Conservation (phyloP, 1,140 invertebrate species). For the Drosophila yakuba region DNA sequence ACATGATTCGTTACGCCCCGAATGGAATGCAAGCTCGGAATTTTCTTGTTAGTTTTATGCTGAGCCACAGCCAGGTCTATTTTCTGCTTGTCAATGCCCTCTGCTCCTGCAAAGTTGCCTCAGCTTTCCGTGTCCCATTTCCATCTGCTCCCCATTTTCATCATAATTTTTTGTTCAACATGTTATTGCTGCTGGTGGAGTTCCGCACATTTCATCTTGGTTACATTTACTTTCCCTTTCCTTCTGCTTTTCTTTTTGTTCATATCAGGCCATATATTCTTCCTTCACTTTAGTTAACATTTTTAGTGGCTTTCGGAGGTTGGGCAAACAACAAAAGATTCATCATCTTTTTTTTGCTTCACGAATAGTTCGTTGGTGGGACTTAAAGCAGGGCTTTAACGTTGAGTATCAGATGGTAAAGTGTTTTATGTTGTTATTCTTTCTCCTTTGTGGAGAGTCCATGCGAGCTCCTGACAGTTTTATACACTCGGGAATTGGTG, state of each 20-base stretch:
- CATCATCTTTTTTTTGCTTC: slow-evolving; percentile 62
- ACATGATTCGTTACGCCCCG: slow-evolving; percentile 42
- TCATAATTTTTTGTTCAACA: slow-evolving; percentile 60
- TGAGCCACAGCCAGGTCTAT: slow-evolving; percentile 24
- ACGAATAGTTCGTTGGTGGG: slow-evolving; percentile 4
- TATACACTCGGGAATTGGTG: slow-evolving; percentile 48
- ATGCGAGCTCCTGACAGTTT: slow-evolving; percentile 65
- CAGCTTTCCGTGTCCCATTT: slow-evolving; percentile 33
- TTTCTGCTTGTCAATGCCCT: slow-evolving; percentile 40
- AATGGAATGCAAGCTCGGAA: slow-evolving; percentile 16
- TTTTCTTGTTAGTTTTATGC: slow-evolving; percentile 43
- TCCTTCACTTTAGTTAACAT: slow-evolving; percentile 62
- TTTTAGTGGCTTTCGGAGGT: slow-evolving; percentile 59
- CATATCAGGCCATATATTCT: slow-evolving; percentile 46
- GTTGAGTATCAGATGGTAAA: slow-evolving; percentile 11
- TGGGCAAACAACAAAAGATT: slow-evolving; percentile 55
- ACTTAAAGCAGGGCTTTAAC: slow-evolving; percentile 45
- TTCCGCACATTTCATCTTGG: slow-evolving; percentile 63
- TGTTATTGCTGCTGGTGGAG: slow-evolving; percentile 49
- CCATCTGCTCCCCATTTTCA: slow-evolving; percentile 41
- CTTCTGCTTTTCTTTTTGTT: slow-evolving; percentile 4
- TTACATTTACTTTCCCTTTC: slow-evolving; percentile 66
- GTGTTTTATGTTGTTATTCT: slow-evolving; percentile 21
- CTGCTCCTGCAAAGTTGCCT: not conserved
- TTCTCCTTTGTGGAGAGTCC: not conserved